A percentile compares a stretch with the other conserved stretches of the same genome.
These are phyloP conservation scores for Rotaria macrura DNA, from an alignment of 2,888 invertebrate genomes.

Conservation along the genomic window DNA sequence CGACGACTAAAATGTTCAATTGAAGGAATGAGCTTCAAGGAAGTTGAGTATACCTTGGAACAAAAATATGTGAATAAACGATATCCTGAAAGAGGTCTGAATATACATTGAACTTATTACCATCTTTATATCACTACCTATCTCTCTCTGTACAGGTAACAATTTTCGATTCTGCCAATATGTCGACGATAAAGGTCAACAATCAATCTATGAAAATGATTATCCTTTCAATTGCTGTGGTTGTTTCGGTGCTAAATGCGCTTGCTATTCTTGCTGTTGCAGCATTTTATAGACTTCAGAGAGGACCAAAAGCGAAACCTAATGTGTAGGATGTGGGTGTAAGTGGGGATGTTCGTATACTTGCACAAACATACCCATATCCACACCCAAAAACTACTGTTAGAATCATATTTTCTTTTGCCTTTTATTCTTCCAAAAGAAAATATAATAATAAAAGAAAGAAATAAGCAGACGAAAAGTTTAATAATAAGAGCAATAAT, in stretches of 20 bases:
- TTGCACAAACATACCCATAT: too few relatives aligned
- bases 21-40: not conserved
- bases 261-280: not conserved
- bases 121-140: too few relatives aligned
- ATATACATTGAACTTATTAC: not conserved
- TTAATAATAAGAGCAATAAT: too few relatives aligned
- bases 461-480: too few relatives aligned
- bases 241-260: not conserved
- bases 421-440: too few relatives aligned
- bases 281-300: not conserved
- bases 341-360: too few relatives aligned
- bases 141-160: not conserved
- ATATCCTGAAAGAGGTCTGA: not conserved
- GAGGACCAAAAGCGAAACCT: too few relatives aligned
- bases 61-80: not conserved
- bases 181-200: not conserved
- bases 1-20: not conserved
- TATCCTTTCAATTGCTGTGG: constrained; percentile 6
- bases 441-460: too few relatives aligned
- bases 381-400: too few relatives aligned
- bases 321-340: too few relatives aligned
- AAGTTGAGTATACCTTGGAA: not conserved
- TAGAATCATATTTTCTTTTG: too few relatives aligned
- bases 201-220: not conserved
- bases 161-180: constrained; percentile 11